Conservation (phyloP, 2,113 vertebrate genomes). For the Tachycineta bicolor region DNA sequence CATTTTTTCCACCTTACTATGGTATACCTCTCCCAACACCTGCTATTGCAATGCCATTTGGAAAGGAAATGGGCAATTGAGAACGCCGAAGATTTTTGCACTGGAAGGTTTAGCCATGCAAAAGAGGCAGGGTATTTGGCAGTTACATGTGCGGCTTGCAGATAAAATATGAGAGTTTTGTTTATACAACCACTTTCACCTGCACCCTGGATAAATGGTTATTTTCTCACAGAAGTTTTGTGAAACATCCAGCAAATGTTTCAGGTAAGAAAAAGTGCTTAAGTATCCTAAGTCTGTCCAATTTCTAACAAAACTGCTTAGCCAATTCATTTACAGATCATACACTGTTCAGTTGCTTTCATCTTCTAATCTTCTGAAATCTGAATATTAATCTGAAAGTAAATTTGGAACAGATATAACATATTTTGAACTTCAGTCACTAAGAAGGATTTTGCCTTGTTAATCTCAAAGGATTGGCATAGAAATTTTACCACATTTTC, state of each 20-base stretch:
- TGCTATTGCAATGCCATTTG: background rate
- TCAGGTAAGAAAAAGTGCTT: background rate
- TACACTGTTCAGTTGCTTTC: conserved; percentile 21
- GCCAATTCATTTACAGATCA: conserved; percentile 30
- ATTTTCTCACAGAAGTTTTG: background rate
- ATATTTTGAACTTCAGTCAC: conserved; percentile 45
- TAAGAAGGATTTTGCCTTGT: conserved; percentile 64
- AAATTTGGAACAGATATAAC: conserved; percentile 47
- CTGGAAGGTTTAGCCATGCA: background rate
- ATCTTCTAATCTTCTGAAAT: conserved; percentile 67
- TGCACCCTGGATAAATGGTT: background rate
- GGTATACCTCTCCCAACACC: background rate
- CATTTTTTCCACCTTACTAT: background rate
- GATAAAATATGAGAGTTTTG: background rate
- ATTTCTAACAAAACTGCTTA: conserved; percentile 9
- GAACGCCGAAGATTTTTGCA: background rate
- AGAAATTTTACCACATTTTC: conserved; percentile 78
- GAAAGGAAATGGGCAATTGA: background rate
- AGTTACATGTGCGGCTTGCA: background rate
- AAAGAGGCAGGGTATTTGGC: background rate
- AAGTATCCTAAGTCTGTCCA: background rate
- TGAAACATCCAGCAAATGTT: background rate
- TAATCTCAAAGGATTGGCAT: conserved; percentile 77
- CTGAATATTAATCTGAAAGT: conserved; percentile 34
- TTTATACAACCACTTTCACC: background rate